These are phyloP conservation scores for Indri indri DNA, from an alignment of 2,113 vertebrate species.

Conservation along the genomic window DNA sequence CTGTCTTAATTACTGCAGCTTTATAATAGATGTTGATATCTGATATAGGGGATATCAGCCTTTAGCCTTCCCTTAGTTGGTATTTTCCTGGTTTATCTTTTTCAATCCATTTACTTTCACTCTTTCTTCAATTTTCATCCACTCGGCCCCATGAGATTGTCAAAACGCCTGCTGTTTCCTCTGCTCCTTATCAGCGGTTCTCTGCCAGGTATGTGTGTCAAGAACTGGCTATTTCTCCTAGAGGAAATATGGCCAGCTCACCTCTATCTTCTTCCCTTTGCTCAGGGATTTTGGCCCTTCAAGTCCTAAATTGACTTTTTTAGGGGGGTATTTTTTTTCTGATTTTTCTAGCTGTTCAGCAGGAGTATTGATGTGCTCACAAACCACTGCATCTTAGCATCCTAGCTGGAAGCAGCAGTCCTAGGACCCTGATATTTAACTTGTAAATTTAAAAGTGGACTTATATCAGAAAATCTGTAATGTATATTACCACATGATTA, in stretches of 20 bases:
- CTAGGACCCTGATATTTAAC: neutral
- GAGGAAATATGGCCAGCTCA: neutral
- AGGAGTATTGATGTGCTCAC: neutral
- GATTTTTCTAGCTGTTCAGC: neutral
- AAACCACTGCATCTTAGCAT: neutral
- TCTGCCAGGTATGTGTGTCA: neutral
- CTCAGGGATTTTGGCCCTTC: neutral
- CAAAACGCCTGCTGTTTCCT: neutral
- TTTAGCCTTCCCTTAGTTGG: neutral
- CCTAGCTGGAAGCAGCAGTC: neutral
- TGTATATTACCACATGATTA: neutral
- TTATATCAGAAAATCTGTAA: neutral
- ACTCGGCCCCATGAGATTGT: neutral
- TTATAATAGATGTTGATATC: neutral
- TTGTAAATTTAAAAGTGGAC: neutral
- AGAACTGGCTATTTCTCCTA: neutral
- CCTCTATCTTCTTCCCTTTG: neutral
- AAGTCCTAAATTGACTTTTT: neutral
- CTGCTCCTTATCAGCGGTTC: neutral
- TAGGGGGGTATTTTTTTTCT: neutral
- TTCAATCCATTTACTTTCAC: slow-evolving; percentile 23
- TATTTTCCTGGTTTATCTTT: slow-evolving; percentile 17
- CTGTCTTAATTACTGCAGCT: neutral
- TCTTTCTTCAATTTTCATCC: neutral
- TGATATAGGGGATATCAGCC: neutral